Conservation (phyloP, 2,797 vertebrate species). For the Vespertilio murinus region DNA sequence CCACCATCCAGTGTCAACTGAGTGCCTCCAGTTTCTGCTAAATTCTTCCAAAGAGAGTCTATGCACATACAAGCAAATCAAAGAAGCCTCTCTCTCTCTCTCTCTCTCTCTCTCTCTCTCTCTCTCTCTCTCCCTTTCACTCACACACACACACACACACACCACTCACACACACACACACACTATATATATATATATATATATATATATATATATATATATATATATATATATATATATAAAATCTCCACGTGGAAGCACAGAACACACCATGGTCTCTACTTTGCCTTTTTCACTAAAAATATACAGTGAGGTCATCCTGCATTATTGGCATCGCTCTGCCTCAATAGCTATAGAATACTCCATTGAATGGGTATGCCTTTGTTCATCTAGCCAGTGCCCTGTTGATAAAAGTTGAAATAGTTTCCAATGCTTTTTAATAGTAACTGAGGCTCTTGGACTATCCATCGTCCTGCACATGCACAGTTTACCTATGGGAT, state of each 20-base stretch:
- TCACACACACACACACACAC: no score
- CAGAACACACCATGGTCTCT: neutral
- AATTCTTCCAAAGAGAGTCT: neutral
- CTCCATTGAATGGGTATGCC: no score
- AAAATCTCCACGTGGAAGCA: neutral
- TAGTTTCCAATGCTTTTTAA: neutral
- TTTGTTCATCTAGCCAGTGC: neutral
- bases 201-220: no score
- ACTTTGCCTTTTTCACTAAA: neutral
- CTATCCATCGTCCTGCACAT: neutral
- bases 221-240: no score
- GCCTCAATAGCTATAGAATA: neutral
- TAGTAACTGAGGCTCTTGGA: neutral
- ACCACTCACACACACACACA: no score
- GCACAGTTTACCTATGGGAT: neutral
- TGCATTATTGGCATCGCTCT: neutral
- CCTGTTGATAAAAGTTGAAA: neutral
- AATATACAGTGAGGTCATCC: neutral
- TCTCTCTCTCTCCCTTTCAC: no score
- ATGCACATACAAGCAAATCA: neutral
- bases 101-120: no score
- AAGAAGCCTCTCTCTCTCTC: neutral
- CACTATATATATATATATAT: no score
- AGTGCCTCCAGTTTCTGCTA: neutral
- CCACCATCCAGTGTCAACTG: neutral